Evolutionary conservation across 2,113 vertebrate genomes (phyloP).

Genomic region (Galemys pyrenaicus): DNA sequence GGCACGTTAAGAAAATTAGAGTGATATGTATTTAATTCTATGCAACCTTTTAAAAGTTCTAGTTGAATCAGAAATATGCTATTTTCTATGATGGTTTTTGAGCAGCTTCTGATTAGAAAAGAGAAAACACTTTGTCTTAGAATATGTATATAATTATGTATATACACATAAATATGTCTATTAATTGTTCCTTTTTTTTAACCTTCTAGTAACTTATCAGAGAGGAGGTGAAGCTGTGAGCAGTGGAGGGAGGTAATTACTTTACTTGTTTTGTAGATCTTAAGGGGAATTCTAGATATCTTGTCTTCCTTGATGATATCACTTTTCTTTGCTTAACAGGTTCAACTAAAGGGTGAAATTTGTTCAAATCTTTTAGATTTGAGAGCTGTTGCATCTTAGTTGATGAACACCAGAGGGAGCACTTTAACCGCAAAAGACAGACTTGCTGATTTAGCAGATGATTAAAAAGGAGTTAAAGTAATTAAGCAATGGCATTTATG

Average conservation of each 20-base stretch:
- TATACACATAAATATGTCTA: constrained; percentile 49
- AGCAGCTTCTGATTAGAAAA: background rate
- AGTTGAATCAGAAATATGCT: background rate
- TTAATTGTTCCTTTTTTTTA: constrained; percentile 71
- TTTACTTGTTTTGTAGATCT: constrained; percentile 64
- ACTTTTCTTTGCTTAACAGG: background rate
- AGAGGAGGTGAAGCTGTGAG: constrained; percentile 97
- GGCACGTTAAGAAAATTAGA: background rate
- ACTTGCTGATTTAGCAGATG: constrained; percentile 54
- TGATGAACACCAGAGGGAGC: constrained; percentile 87
- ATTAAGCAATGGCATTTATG: constrained; percentile 81
- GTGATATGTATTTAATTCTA: background rate
- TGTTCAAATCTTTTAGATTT: background rate
- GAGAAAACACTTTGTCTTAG: background rate
- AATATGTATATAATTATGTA: constrained; percentile 2
- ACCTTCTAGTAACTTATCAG: constrained; percentile 95
- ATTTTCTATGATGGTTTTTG: background rate
- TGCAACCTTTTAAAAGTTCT: background rate
- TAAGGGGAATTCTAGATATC: constrained; percentile 46
- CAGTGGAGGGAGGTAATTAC: constrained; percentile 97
- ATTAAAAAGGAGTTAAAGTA: constrained; percentile 80
- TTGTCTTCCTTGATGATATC: background rate
- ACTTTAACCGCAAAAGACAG: constrained; percentile 78
- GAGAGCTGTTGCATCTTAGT: constrained; percentile 56
- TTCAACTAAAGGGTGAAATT: background rate